phyloP scores from a whole-genome alignment of 2,113 vertebrate species.

The Cranoglanis bouderius region DNA sequence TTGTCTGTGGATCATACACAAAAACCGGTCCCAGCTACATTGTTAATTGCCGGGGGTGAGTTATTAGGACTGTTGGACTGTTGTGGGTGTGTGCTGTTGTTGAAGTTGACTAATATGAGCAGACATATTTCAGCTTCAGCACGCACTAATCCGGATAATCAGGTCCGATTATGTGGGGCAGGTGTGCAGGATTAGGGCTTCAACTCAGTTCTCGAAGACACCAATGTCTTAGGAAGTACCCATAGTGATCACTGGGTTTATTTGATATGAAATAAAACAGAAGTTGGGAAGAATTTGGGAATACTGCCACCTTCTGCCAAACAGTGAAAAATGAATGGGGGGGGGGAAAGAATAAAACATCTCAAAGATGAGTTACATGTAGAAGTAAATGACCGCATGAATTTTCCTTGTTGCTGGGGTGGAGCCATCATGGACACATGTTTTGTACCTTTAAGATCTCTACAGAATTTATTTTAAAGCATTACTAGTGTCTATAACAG shows the following conservation, averaged over 20 bases:
- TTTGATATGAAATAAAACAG: neutral
- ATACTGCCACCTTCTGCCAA: slow-evolving; percentile 44
- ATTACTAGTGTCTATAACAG: neutral
- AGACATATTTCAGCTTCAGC: slow-evolving; percentile 8
- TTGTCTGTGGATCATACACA: slow-evolving; percentile 53
- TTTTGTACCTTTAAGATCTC: neutral
- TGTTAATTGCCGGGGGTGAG: neutral
- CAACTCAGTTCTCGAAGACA: neutral
- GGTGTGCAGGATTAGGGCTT: slow-evolving; percentile 31
- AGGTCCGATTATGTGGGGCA: slow-evolving; percentile 1
- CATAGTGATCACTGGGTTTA: neutral
- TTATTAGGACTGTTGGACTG: neutral
- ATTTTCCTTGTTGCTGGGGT: neutral
- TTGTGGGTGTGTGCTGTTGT: neutral
- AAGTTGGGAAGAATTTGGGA: neutral
- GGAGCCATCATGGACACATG: neutral
- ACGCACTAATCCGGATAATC: slow-evolving; percentile 20
- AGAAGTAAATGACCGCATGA: neutral
- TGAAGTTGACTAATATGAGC: neutral
- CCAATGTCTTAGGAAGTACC: neutral
- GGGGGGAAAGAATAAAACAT: neutral
- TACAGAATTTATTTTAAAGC: neutral
- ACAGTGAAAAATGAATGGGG: neutral
- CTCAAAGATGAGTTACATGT: neutral
- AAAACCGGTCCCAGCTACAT: slow-evolving; percentile 62